Base-by-base conservation (phyloP, 2,113 vertebrate species). In the Cavia porcellus region DNA sequence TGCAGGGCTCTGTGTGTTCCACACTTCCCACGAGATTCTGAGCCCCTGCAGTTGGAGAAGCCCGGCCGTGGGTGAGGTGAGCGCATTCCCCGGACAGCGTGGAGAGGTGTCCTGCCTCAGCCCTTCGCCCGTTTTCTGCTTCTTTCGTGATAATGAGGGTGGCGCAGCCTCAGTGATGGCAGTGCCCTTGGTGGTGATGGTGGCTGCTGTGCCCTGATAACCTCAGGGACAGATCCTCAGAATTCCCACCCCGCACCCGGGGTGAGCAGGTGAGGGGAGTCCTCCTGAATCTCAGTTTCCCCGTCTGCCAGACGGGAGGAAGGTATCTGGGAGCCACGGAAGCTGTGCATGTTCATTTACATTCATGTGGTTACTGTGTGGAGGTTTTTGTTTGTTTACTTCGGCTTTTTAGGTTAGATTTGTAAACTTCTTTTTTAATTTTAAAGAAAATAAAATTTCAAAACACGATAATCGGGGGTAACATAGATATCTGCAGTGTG, bases 291-390 rank as follows among this genome's bases (percentile, higher is more conserved):
- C 66, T 86, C 47, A 50, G 30, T 55, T 62, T 85, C 32, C 57
- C 57, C 1, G 8, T 30, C 50, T 59, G n/a, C 14, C 52, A 3
- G 35, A 3, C 24, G 79, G 86, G 50, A 50, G 47, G 47, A 72
- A n/a, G 25, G 0, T 32, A 1, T 17, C 14, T 62, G 0, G 7
- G 50, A 45, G 35, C 20, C 4, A 0, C 17, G 9, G n/a, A 12
- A 7, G 17, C 13, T 3, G 1, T 38, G 75, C 50, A 30, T 24
- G 83, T 17, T 20, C 14, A 6, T 38, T 68, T 5, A 1, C 2
- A 15, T 45, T 52, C 28, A 15, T 47, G 57, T 28, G 25, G 15
- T 22, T 32, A 62, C 10, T 30, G 1, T 50, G 62, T 25, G 75
- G 75, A 17, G 20, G 1, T 47, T n/a, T 68, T 30, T 61, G 15